Conservation (phyloP, 2,888 invertebrate genomes). For the Morpho achilles region DNA sequence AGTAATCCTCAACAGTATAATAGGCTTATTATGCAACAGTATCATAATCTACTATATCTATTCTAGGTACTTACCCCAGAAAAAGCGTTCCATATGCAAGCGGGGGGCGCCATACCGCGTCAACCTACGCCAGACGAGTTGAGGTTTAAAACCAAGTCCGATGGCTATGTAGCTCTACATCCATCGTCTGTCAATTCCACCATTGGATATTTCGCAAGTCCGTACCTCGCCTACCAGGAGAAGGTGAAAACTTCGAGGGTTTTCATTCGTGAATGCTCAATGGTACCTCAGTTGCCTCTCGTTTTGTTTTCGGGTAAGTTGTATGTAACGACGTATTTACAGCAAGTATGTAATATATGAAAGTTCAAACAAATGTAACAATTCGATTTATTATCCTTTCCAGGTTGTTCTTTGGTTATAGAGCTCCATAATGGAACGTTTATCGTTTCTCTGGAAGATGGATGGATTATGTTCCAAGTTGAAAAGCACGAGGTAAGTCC, state of each 20-base stretch:
- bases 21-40: too few species aligned
- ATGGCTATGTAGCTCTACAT: conserved; percentile 86
- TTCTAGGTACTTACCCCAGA: conserved; percentile 84
- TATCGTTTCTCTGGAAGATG: conserved; percentile 86
- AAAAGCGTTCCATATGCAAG: conserved; percentile 86
- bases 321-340: too few species aligned
- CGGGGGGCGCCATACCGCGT: conserved; percentile 86
- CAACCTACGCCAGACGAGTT: conserved; percentile 85
- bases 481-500: conserved; percentile 83
- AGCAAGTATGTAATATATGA: too few species aligned
- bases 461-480: conserved; percentile 90
- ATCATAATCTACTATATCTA: too few species aligned
- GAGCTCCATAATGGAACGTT: conserved; percentile 86
- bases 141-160: conserved; percentile 85
- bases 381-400: conserved; percentile 19
- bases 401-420: conserved; percentile 86
- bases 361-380: too few species aligned
- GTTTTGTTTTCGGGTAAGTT: conserved; percentile 81
- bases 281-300: conserved; percentile 87
- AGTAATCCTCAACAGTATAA: too few species aligned
- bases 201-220: conserved; percentile 83
- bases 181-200: conserved; percentile 87
- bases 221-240: conserved; percentile 90
- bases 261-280: conserved; percentile 88
- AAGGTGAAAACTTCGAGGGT: conserved; percentile 89